A percentile compares a stretch with the other conserved stretches of the same genome.
phyloP scores from a whole-genome alignment of 2,888 invertebrate genomes.

The Coelopa pilipes region DNA sequence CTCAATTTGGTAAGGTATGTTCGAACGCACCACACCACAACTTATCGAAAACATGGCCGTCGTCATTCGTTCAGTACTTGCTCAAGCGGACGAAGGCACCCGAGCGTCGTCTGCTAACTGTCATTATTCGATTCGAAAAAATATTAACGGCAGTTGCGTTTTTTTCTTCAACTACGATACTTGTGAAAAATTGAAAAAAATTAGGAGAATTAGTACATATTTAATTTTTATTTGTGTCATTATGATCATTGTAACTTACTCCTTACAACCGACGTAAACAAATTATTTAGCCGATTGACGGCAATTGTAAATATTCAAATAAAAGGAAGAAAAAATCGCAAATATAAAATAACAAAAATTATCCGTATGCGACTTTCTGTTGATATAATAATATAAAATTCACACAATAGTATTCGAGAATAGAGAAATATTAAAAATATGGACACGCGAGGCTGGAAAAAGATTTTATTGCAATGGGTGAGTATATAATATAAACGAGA shows the following conservation, averaged over 20 bases:
- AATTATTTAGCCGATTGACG: no score
- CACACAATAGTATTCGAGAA: slow-evolving; percentile 3
- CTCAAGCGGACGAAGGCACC: slow-evolving; percentile 5
- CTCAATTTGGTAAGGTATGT: no score
- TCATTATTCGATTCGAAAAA: slow-evolving; percentile 45
- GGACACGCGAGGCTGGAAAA: slow-evolving; percentile 55
- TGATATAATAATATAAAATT: background rate
- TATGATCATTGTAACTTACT: no score
- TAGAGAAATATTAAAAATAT: slow-evolving; percentile 41
- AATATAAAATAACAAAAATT: background rate
- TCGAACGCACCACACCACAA: background rate
- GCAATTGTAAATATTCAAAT: slow-evolving; percentile 17
- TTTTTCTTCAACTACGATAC: slow-evolving; percentile 38
- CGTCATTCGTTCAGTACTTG: background rate
- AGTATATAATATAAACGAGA: slow-evolving; percentile 32
- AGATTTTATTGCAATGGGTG: slow-evolving; percentile 57
- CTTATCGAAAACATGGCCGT: background rate
- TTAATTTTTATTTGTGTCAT: background rate
- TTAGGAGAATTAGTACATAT: slow-evolving; percentile 26
- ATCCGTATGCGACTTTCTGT: background rate
- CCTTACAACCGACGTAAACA: no score
- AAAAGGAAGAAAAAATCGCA: background rate
- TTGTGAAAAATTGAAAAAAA: slow-evolving; percentile 29
- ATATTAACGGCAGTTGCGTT: slow-evolving; percentile 47
- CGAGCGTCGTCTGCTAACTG: slow-evolving; percentile 39